Evolutionary conservation across 2,113 vertebrate genomes (phyloP), one percentile per base, ranked within the genome.

Genomic region (Pachyramphus minor): DNA sequence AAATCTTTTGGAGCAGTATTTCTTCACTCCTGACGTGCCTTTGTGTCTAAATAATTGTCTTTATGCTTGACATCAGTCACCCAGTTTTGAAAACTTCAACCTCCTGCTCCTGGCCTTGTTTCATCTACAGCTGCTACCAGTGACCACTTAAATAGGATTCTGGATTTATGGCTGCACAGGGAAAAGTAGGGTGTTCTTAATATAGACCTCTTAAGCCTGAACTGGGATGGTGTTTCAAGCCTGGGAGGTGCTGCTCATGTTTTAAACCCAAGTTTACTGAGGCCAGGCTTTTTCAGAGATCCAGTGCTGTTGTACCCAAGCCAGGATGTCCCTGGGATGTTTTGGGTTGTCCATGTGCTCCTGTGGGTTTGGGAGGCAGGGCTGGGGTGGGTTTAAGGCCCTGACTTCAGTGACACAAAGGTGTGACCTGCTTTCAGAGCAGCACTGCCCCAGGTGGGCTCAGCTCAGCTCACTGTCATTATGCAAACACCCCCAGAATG

Each of bases 121-220:
- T 91, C 58, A 49, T 64, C 49, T 63, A 10, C 62, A 56, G 87
- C 66, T 96, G 71, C 82, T n/a, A n/a, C n/a, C 75, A 82, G 8
- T 44, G 89, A 30, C 84, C 77, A 79, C 66, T 87, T 91, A 81
- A 89, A 90, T 89, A 84, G 89, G 76, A 94, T 94, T 84, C 87
- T 91, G 89, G 84, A 71, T 89, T 95, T 95, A 72, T 67, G 81
- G 77, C 84, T 89, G 89, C 73, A 39, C 1, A 12, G 15, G 69
- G 56, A 67, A 27, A 87, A 87, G 59, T 60, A 86, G 87, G 87
- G 16, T 92, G 52, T 94, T 52, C 93, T 81, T 94, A 90, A 86
- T 94, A 91, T 92, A 94, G 96, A 77, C 17, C 13, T 68, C 85
- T 21, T 76, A 69, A 86, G 79, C 42, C 86, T 92, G 67, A 83